Base-by-base conservation (phyloP, 23 tunicate species). In the Styela clava region DNA sequence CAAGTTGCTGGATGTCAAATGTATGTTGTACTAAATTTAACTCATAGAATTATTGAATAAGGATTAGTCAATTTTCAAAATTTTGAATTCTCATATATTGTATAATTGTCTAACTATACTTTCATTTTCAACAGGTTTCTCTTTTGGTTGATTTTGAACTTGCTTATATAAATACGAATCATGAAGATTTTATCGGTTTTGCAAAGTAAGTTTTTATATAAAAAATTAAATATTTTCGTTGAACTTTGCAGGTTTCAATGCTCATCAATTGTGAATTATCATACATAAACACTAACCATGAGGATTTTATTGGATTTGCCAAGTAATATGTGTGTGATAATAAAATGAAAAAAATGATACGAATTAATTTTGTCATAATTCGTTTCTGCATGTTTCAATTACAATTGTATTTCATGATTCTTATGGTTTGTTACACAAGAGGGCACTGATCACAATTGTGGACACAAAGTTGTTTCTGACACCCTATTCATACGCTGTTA, bases 261-360 rank as follows among this genome's bases (percentile, higher is more conserved):
- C 86, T 89, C 56, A 87, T 95, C 23, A 92, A 95, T n/a, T 87
- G 69, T 69, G 96, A 95, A 79, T 74, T 95, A 19, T 68, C 99
- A 23, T 95, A 95, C 91, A 89, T 95, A 35, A 95, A 95, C 73
- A 95, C 99, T 33, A 95, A 86, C 63, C 99, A 95, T 65, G 90
- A 88, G 33, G 99, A 95, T 70, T 95, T 95, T 86, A 95, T 95
- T 68, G 99, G 99, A 32, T 94, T 94, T 85, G 94, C 99, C n/a
- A 89, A 89, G 91, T 87, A 78, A 74, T 83, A 34, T 0, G 1
- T 16, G 32, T 1, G 52, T 33, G 30, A 29, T 16, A 23, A 23
- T 73, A 24, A 24, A 24, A 24, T 69, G 27, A 24, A 69, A 69
- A 27, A 21, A 19, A 19, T 69, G 74, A n/a, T n/a, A 18, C 28